Evolutionary conservation across 2,113 vertebrate genomes (phyloP).

Genomic region (Oreochromis tanganicae): DNA sequence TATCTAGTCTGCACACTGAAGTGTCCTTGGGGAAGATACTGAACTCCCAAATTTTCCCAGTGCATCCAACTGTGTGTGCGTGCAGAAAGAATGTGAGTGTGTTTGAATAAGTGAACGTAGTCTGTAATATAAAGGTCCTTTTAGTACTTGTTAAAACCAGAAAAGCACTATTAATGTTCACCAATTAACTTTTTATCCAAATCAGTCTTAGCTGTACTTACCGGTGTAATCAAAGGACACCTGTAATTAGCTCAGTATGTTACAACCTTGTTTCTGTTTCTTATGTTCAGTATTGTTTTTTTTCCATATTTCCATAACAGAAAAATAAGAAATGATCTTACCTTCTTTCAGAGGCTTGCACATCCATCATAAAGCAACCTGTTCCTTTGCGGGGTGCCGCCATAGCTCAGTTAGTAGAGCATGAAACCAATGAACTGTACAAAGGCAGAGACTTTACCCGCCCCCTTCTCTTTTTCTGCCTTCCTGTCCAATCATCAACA

Average conservation of each 20-base stretch:
- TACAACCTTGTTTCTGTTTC: neutral
- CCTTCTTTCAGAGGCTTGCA: neutral
- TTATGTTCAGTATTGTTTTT: neutral
- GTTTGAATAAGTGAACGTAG: fast-evolving
- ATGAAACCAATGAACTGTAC: neutral
- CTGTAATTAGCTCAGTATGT: neutral
- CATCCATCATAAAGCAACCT: neutral
- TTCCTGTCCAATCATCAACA: neutral
- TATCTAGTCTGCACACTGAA: neutral
- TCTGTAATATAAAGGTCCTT: neutral
- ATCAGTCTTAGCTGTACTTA: neutral
- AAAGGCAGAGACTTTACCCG: neutral
- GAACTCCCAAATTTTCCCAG: neutral
- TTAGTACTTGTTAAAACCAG: neutral
- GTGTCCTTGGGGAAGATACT: neutral
- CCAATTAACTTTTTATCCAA: neutral
- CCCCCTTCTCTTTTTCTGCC: neutral
- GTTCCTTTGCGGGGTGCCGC: neutral
- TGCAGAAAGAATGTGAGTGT: neutral
- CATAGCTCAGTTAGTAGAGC: neutral
- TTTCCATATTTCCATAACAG: neutral
- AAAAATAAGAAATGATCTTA: neutral
- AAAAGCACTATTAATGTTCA: neutral
- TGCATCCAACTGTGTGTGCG: neutral
- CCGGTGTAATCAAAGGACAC: neutral